phyloP scores from a whole-genome alignment of 2,797 vertebrate species.

The Trichosurus vulpecula region DNA sequence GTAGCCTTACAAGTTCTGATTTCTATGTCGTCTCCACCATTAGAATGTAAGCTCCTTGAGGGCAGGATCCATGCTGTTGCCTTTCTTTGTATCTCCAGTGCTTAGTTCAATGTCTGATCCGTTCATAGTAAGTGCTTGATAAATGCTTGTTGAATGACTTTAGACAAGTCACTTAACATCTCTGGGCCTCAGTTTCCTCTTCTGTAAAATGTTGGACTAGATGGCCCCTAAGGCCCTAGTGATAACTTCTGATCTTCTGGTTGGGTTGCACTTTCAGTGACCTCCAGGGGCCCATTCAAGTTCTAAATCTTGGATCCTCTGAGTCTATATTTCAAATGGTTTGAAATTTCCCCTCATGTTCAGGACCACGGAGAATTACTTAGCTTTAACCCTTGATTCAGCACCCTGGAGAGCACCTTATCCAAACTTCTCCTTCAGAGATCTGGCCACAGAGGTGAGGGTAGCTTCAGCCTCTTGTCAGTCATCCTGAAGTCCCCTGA shows the following conservation, averaged over 20 bases:
- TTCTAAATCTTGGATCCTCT: neutral
- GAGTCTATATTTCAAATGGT: neutral
- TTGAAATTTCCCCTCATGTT: neutral
- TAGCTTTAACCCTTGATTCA: neutral
- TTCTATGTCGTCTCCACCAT: neutral
- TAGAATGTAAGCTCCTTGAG: neutral
- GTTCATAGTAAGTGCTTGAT: neutral
- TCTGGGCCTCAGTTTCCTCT: neutral
- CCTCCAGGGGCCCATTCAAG: neutral
- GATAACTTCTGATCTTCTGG: neutral
- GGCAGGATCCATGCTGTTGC: neutral
- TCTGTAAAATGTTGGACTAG: neutral
- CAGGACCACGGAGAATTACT: neutral
- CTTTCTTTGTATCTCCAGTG: neutral
- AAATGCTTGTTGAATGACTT: neutral
- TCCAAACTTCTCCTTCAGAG: neutral
- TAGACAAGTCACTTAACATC: neutral
- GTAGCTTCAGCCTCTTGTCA: neutral
- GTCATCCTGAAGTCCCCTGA: neutral
- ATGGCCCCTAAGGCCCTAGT: neutral
- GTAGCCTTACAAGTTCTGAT: neutral
- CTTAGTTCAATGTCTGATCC: neutral
- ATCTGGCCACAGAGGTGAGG: neutral
- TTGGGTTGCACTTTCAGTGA: neutral
- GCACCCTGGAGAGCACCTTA: neutral